Evolutionary conservation across 1,140 invertebrate genomes (phyloP).

Genomic region (Diorhabda sublineata): DNA sequence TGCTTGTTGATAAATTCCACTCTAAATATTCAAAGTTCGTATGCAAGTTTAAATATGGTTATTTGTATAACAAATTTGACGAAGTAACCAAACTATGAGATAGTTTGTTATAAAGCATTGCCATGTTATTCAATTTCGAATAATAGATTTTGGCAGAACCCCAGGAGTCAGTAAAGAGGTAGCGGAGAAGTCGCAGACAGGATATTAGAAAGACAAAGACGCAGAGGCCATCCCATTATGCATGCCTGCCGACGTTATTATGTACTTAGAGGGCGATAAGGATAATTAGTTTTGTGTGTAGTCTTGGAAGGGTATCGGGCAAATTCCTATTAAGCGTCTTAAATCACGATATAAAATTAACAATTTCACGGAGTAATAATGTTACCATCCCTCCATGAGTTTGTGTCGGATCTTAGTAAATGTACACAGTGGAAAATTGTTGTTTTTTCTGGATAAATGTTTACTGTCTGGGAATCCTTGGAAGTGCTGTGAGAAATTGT

Average conservation of each 20-base stretch:
- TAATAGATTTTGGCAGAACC: not conserved
- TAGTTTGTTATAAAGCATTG: too few species aligned
- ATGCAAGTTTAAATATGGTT: too few species aligned
- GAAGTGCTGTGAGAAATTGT: too few species aligned
- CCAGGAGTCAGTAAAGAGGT: constrained; percentile 4
- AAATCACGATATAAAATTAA: constrained; percentile 34
- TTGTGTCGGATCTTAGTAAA: too few species aligned
- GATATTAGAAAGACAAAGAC: constrained; percentile 34
- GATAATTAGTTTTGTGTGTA: constrained; percentile 37
- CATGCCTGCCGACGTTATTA: constrained; percentile 31
- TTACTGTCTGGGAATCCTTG: too few species aligned
- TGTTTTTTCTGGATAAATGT: too few species aligned
- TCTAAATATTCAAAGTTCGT: too few species aligned
- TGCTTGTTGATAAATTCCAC: too few species aligned
- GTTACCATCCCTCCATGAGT: not conserved
- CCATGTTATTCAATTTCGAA: not conserved
- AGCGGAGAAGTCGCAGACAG: constrained; percentile 13
- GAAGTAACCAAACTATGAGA: too few species aligned
- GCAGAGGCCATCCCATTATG: constrained; percentile 29
- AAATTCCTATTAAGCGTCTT: constrained; percentile 36
- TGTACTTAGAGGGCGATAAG: constrained; percentile 34
- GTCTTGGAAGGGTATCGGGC: constrained; percentile 29
- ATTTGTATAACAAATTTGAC: too few species aligned
- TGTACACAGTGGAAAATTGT: too few species aligned
- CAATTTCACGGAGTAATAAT: constrained; percentile 35